phyloP scores from a whole-genome alignment of 2,888 invertebrate species.

The Melieria crassipennis region DNA sequence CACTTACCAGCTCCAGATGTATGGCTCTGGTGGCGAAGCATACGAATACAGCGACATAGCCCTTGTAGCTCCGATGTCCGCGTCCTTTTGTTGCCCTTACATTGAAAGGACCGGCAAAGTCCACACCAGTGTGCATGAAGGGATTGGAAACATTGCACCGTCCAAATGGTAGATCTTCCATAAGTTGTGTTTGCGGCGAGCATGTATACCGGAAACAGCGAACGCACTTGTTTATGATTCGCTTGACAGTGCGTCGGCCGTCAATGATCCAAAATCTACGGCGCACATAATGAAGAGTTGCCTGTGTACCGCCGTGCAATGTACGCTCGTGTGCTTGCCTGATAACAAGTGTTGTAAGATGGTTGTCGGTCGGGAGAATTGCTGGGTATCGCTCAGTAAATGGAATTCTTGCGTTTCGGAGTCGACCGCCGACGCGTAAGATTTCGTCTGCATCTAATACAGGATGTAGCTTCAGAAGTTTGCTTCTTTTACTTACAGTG shows the following conservation, averaged over 20 bases:
- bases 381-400: background rate
- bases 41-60: constrained; percentile 37
- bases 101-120: constrained; percentile 35
- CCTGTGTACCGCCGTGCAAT: background rate
- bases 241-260: constrained; percentile 7
- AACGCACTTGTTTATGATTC: constrained; percentile 11
- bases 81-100: constrained; percentile 32
- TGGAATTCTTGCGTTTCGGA: constrained; percentile 7
- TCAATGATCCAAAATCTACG: constrained; percentile 20
- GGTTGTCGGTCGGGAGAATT: background rate
- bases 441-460: background rate
- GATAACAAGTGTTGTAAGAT: background rate
- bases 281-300: constrained; percentile 13
- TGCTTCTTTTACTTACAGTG: constrained; percentile 11
- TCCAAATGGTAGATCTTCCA: constrained; percentile 1
- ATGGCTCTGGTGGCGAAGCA: constrained; percentile 34
- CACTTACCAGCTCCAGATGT: constrained; percentile 38
- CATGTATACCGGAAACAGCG: constrained; percentile 11
- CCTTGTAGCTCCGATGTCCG: constrained; percentile 30
- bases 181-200: constrained; percentile 7
- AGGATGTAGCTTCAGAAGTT: constrained; percentile 7
- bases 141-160: constrained; percentile 12
- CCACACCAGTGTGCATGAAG: constrained; percentile 25
- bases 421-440: constrained; percentile 12
- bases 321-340: background rate